Conservation (phyloP, 2,888 invertebrate species). For the Pycnomerus fuliginosus region DNA sequence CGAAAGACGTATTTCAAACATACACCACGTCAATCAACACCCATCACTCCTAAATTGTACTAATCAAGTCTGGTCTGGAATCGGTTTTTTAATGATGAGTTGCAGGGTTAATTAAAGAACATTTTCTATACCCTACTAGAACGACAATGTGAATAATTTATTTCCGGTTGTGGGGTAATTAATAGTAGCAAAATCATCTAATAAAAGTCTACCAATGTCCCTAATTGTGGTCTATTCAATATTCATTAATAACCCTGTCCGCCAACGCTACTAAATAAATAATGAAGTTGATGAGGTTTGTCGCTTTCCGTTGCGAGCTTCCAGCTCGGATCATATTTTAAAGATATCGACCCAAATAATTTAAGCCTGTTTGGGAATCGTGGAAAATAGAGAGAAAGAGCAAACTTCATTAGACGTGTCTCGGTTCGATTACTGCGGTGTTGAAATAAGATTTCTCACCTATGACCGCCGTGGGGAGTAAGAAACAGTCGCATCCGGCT, state of each 20-base stretch:
- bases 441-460: conserved; percentile 52
- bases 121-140: no score
- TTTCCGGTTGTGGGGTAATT: conserved; percentile 13
- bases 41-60: conserved; percentile 20
- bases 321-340: no score
- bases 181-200: conserved; percentile 22
- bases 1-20: conserved; percentile 26
- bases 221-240: conserved; percentile 23
- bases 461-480: conserved; percentile 39
- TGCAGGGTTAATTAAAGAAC: no score
- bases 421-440: conserved; percentile 49
- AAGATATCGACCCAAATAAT: no score
- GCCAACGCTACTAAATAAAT: conserved; percentile 19
- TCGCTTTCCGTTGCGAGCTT: not conserved
- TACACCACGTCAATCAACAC: conserved; percentile 24
- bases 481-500: conserved; percentile 25
- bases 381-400: no score
- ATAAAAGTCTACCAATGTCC: conserved; percentile 21
- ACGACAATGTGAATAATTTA: conserved; percentile 15
- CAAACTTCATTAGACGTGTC: conserved; percentile 52
- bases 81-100: no score
- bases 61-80: conserved; percentile 12
- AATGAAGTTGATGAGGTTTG: conserved; percentile 15
- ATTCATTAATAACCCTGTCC: conserved; percentile 23
- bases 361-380: no score